These are phyloP conservation scores for Drosophila setifemur DNA, from an alignment of 1,140 invertebrate genomes.

Conservation along the genomic window DNA sequence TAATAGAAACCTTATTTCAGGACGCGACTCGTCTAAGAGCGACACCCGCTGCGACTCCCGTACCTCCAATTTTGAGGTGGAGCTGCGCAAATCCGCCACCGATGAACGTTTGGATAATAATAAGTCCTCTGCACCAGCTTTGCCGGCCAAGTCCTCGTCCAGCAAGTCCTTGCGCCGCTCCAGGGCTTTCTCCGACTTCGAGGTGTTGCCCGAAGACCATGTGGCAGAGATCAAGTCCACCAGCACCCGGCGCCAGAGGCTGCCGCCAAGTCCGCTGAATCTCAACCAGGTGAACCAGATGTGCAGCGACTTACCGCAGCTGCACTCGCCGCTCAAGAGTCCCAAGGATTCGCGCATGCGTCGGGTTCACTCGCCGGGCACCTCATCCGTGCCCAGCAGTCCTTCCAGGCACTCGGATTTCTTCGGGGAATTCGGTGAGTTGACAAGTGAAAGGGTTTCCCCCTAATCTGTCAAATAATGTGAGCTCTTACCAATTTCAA, in stretches of 20 bases:
- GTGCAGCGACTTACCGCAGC: slow-evolving; percentile 71
- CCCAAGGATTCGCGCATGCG: slow-evolving; percentile 72
- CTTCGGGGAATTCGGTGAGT: slow-evolving; percentile 82
- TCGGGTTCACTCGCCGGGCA: slow-evolving; percentile 63
- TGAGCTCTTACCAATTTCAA: background rate
- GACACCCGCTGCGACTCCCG: slow-evolving; percentile 51
- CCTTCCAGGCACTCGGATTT: slow-evolving; percentile 86
- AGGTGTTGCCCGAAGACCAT: slow-evolving; percentile 75
- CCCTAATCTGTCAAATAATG: background rate
- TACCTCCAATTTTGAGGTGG: slow-evolving; percentile 44
- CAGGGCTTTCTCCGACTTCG: slow-evolving; percentile 74
- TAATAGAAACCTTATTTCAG: slow-evolving; percentile 8
- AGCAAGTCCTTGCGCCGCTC: slow-evolving; percentile 71
- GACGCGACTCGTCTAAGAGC: slow-evolving; percentile 77
- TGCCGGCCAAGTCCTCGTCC: slow-evolving; percentile 66
- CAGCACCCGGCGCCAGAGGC: slow-evolving; percentile 47
- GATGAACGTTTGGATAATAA: slow-evolving; percentile 55
- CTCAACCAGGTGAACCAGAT: slow-evolving; percentile 74
- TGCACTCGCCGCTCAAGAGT: slow-evolving; percentile 70
- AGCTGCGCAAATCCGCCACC: slow-evolving; percentile 54
- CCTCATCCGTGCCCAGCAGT: slow-evolving; percentile 87
- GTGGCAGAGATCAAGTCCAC: slow-evolving; percentile 68
- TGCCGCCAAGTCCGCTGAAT: slow-evolving; percentile 74
- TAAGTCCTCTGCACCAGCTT: slow-evolving; percentile 11
- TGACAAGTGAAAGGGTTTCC: no score